Evolutionary conservation across 2,797 vertebrate species (phyloP).

Genomic region (Carduelis carduelis): DNA sequence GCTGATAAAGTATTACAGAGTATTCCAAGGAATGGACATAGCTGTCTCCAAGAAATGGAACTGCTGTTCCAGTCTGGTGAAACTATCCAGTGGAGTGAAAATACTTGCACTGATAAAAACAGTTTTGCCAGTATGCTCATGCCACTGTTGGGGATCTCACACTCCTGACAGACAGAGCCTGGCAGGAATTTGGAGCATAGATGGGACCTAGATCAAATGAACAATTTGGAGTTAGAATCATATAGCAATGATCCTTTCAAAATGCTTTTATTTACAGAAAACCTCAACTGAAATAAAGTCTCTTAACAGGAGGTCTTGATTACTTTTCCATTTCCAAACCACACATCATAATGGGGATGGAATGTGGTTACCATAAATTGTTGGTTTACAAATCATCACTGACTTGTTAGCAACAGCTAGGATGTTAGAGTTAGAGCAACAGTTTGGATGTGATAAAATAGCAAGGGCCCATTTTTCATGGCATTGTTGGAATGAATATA

Average conservation of each 20-base stretch:
- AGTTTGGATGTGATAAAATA: constrained; percentile 67
- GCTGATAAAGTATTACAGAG: constrained; percentile 39
- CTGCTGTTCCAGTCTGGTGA: constrained; percentile 51
- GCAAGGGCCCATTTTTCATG: constrained; percentile 56
- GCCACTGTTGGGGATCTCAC: neutral
- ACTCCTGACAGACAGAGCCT: constrained; percentile 1
- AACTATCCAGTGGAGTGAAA: constrained; percentile 35
- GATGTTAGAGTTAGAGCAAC: constrained; percentile 62
- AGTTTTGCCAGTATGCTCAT: neutral
- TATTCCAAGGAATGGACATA: constrained; percentile 36
- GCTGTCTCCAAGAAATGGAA: constrained; percentile 39
- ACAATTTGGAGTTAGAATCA: constrained; percentile 37
- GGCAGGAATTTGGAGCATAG: neutral
- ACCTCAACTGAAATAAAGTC: constrained; percentile 52
- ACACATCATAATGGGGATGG: constrained; percentile 65
- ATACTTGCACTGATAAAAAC: neutral
- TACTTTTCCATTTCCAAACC: constrained; percentile 70
- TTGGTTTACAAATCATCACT: constrained; percentile 70
- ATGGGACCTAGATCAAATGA: constrained; percentile 24
- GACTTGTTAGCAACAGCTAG: constrained; percentile 66
- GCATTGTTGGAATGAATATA: constrained; percentile 55
- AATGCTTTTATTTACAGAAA: constrained; percentile 63
- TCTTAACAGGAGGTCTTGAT: constrained; percentile 69
- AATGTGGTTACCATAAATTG: constrained; percentile 68
- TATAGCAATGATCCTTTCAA: constrained; percentile 48